Evolutionary conservation across 2,888 invertebrate genomes (phyloP), one percentile per base, ranked within the genome.

Genomic region (Crossocerus cetratus): DNA sequence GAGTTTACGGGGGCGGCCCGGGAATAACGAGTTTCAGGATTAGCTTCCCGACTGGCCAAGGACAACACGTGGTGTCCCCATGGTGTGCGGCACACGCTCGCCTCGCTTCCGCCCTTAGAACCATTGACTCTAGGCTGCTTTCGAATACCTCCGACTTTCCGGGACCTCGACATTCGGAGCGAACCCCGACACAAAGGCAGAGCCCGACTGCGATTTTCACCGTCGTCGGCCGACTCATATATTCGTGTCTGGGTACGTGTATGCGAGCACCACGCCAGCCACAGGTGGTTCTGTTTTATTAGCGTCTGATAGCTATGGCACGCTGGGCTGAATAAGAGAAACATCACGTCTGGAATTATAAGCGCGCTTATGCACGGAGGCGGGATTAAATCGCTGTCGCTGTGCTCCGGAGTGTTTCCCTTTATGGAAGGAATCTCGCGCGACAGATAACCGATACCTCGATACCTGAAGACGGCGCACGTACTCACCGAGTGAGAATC

Each of bases 251-350:
- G 61, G 57, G 57, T 42, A 59, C 64, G 61, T 44, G 11, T 57
- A 55, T 59, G 45, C 55, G 42, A 55, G 43, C 74, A 69, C 67
- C 56, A 56, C 23, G 8, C 8, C 32, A 62, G 84, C 80, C 82
- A 84, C 88, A 89, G 87, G 88, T 88, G 88, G 83, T 87, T 86
- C 84, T 82, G 82, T 82, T 83, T 84, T 83, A 82, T 84, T 83
- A 84, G 82, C 78, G 74, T 55, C 75, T 73, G 65, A 63, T 69
- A 74, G 65, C 61, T 69, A 70, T 21, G 45, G 49, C 45, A 53
- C 45, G 57, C 55, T 42, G 44, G 55, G 22, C 11, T 11, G 60
- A 21, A 57, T 71, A 49, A 44, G 63, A 57, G 64, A 56, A 44
- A 21, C n/a, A 60, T 57, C 62, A 65, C 64, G 59, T 62, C 32